Evolutionary conservation across 2,113 vertebrate species (phyloP).

Genomic region (Ifrita kowaldi): DNA sequence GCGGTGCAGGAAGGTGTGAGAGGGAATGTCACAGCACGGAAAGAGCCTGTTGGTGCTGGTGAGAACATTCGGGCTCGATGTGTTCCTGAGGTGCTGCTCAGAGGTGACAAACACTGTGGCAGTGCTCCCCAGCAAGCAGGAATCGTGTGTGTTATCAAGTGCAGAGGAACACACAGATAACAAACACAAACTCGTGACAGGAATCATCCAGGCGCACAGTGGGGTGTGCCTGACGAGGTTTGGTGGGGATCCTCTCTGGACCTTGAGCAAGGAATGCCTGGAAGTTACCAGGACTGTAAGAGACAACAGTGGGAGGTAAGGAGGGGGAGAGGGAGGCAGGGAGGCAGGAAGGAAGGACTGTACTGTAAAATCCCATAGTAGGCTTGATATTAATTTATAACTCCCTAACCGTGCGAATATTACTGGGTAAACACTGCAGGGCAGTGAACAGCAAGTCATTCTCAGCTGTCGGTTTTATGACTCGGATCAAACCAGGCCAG

Average conservation of each 20-base stretch:
- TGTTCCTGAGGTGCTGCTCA: not conserved
- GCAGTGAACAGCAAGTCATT: not conserved
- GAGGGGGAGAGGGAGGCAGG: not conserved
- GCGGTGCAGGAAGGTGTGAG: not conserved
- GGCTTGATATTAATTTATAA: not conserved
- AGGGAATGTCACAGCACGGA: not conserved
- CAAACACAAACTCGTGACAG: accelerated
- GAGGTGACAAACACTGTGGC: not conserved
- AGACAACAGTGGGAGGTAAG: not conserved
- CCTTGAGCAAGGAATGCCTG: not conserved
- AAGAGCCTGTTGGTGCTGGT: not conserved
- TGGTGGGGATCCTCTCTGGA: not conserved
- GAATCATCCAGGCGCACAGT: not conserved
- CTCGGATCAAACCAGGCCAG: not conserved
- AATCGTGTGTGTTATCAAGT: not conserved
- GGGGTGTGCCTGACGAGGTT: not conserved
- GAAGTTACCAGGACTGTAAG: not conserved
- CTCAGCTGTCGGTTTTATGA: not conserved
- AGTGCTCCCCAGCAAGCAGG: not conserved
- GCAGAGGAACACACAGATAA: not conserved
- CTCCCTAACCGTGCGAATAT: not conserved
- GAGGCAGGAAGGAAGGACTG: not conserved
- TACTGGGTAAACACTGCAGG: not conserved
- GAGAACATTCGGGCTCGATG: not conserved
- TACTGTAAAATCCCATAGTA: not conserved